Evolutionary conservation across 2,113 vertebrate species (phyloP).

Genomic region (Corythornis madagascariensis): DNA sequence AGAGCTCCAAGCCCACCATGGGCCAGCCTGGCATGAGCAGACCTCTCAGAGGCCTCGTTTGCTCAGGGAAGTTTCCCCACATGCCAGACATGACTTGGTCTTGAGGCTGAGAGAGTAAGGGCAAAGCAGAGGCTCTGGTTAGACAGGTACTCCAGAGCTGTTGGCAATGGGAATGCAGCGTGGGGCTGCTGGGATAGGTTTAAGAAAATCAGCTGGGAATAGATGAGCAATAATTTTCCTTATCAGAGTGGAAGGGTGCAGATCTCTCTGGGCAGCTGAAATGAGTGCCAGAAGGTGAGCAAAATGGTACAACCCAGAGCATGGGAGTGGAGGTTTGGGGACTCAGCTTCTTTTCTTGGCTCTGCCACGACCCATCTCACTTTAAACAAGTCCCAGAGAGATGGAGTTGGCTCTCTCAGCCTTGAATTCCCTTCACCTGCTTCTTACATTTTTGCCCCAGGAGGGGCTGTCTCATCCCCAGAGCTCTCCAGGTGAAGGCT

Average conservation of each 20-base stretch:
- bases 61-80: background rate
- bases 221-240: slow-evolving; percentile 41
- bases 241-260: slow-evolving; percentile 27
- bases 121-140: slow-evolving; percentile 57
- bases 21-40: background rate
- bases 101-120: background rate
- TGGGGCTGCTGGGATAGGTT: slow-evolving; percentile 25
- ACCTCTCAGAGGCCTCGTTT: background rate
- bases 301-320: background rate
- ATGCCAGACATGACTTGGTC: background rate
- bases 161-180: background rate
- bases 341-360: background rate
- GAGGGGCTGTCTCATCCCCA: background rate
- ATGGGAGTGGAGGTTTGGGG: background rate
- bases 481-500: background rate
- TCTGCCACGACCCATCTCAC: background rate
- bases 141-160: background rate
- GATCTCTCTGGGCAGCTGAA: slow-evolving; percentile 18
- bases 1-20: background rate
- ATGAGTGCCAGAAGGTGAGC: slow-evolving; percentile 23
- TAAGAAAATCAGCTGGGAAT: slow-evolving; percentile 46
- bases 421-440: background rate
- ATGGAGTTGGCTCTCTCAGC: background rate
- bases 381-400: background rate
- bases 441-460: background rate